phyloP scores from a whole-genome alignment of 2,888 invertebrate genomes.

The Labia minor region DNA sequence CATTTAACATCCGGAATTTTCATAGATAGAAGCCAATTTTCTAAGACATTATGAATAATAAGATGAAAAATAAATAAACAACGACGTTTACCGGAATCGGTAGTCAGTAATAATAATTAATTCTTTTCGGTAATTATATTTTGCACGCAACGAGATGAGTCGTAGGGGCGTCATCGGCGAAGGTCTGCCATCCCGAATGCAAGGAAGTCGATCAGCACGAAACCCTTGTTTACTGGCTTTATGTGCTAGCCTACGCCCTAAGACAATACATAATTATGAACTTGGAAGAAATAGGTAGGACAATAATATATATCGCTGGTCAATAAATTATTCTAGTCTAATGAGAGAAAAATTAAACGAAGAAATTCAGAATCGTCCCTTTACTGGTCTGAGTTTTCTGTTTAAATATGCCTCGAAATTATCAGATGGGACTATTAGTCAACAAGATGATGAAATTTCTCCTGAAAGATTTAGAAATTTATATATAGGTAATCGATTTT shows the following conservation, averaged over 20 bases:
- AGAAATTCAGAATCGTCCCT: too few relatives aligned
- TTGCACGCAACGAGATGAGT: constrained; percentile 7
- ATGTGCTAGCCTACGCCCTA: background rate
- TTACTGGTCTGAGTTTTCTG: too few relatives aligned
- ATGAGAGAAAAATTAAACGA: too few relatives aligned
- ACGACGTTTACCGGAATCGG: background rate
- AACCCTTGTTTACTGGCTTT: background rate
- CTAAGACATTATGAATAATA: background rate
- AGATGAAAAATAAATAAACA: constrained; percentile 13
- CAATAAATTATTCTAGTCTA: too few relatives aligned
- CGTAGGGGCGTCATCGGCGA: constrained; percentile 6
- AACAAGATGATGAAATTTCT: too few relatives aligned
- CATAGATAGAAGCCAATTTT: background rate
- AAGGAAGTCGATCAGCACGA: constrained; percentile 13
- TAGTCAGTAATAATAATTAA: background rate
- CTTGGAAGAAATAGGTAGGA: background rate
- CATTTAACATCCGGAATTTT: background rate
- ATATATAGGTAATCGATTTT: too few relatives aligned
- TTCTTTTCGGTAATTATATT: constrained; percentile 1
- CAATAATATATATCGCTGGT: too few relatives aligned
- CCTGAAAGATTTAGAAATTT: too few relatives aligned
- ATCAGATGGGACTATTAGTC: too few relatives aligned
- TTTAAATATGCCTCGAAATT: too few relatives aligned
- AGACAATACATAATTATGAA: constrained; percentile 5
- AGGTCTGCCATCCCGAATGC: background rate